phyloP scores from a whole-genome alignment of 1,140 invertebrate species.

The Drosophila lowei region DNA sequence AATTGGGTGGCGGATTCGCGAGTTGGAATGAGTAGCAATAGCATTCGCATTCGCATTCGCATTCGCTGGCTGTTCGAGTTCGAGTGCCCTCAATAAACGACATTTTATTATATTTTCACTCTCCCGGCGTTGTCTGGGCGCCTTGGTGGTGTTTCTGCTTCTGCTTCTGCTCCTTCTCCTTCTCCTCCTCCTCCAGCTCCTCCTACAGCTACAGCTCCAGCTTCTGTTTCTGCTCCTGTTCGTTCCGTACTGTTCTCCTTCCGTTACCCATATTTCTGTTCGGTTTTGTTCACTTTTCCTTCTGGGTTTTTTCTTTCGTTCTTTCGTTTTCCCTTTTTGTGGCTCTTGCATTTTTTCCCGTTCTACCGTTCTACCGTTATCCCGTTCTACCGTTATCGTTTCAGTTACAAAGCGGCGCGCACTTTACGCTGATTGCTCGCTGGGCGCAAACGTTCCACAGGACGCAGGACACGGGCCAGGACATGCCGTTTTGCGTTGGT shows the following conservation, averaged over 20 bases:
- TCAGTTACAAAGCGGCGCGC: conserved; percentile 78
- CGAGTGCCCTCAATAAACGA: conserved; percentile 70
- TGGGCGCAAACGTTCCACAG: conserved; percentile 68
- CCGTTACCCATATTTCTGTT: conserved; percentile 32
- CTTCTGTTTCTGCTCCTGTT: conserved; percentile 6
- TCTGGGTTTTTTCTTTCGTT: conserved; percentile 7
- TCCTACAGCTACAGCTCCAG: background rate
- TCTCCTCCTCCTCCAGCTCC: background rate
- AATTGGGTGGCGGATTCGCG: conserved; percentile 8
- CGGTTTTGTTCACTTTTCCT: conserved; percentile 38
- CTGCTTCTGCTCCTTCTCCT: conserved; percentile 1
- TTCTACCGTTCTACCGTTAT: background rate
- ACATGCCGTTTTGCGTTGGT: conserved; percentile 26
- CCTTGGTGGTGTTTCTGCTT: conserved; percentile 13
- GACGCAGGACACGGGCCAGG: conserved; percentile 31
- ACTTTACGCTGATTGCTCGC: conserved; percentile 79
- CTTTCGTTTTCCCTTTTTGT: background rate
- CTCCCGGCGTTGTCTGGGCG: conserved; percentile 24
- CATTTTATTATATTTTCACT: conserved; percentile 69
- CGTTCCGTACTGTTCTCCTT: background rate
- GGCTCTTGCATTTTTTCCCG: background rate
- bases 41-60: conserved; percentile 53
- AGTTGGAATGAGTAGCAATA: conserved; percentile 55
- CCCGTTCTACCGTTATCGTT: conserved; percentile 61
- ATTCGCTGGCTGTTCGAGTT: conserved; percentile 35